These are phyloP conservation scores for Acrocephalus kingi DNA, from an alignment of 2,113 vertebrate genomes.

Conservation along the genomic window DNA sequence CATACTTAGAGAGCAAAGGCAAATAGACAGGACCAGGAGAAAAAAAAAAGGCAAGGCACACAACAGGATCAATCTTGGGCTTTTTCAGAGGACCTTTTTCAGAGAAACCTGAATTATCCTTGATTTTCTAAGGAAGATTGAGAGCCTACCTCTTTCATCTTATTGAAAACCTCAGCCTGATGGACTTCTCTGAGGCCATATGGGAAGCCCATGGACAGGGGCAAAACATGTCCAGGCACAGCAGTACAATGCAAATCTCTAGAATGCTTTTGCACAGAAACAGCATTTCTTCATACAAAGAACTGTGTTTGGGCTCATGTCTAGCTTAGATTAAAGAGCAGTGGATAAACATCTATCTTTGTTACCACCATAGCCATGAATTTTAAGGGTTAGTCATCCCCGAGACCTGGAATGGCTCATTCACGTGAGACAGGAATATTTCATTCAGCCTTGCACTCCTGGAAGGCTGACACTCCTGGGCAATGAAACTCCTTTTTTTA, in stretches of 20 bases:
- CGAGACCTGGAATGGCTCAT: background rate
- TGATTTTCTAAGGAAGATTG: background rate
- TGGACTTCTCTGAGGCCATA: accelerated
- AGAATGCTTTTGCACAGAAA: background rate
- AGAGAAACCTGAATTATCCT: background rate
- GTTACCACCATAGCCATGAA: slow-evolving; percentile 35
- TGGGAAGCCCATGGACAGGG: accelerated
- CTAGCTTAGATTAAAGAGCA: slow-evolving; percentile 19
- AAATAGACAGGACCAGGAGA: background rate
- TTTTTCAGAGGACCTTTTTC: background rate
- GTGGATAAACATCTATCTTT: slow-evolving; percentile 28
- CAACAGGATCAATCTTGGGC: background rate
- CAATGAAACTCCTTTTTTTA: slow-evolving; percentile 3
- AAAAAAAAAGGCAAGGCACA: background rate
- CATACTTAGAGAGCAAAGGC: background rate
- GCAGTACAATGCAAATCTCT: background rate
- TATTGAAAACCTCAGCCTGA: background rate
- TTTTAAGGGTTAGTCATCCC: slow-evolving; percentile 36
- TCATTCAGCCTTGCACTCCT: background rate
- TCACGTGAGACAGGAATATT: background rate
- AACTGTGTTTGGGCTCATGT: background rate
- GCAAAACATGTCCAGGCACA: background rate
- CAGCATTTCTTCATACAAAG: background rate
- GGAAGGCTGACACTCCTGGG: background rate
- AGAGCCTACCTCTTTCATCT: background rate